Evolutionary conservation across 2,797 vertebrate species (phyloP).

Genomic region (Scleropages formosus): DNA sequence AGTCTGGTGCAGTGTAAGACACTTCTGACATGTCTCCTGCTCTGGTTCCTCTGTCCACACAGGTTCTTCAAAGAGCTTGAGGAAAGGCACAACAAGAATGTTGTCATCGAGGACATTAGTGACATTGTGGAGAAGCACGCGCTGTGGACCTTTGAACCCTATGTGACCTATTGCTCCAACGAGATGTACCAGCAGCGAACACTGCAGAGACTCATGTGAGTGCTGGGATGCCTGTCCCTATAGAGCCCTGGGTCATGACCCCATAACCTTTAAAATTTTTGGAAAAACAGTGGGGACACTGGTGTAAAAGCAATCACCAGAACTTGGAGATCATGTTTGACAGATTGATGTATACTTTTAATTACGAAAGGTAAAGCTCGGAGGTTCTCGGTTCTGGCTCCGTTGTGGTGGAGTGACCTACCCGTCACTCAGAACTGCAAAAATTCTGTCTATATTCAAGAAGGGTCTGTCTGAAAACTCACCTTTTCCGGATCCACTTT

Average conservation of each 20-base stretch:
- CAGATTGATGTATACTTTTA: no score
- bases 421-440: no score
- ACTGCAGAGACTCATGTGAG: slow-evolving; percentile 89
- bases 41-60: background rate
- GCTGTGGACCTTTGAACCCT: slow-evolving; percentile 86
- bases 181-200: slow-evolving; percentile 97
- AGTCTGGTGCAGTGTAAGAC: background rate
- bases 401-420: no score
- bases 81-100: slow-evolving; percentile 82
- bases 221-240: slow-evolving; percentile 21
- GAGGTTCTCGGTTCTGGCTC: no score
- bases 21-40: background rate
- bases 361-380: no score
- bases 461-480: no score
- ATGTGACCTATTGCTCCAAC: slow-evolving; percentile 94
- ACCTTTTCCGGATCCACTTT: no score
- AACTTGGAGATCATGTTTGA: no score
- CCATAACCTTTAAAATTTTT: background rate
- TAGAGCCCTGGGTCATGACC: background rate
- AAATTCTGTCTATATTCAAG: no score
- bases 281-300: no score
- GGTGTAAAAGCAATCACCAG: no score
- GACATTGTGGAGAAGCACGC: slow-evolving; percentile 87
- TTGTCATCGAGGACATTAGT: slow-evolving; percentile 87
- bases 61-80: slow-evolving; percentile 95